These are phyloP conservation scores for Sternarchorhynchus goeldii DNA, from an alignment of 2,797 vertebrate genomes.

Conservation along the genomic window DNA sequence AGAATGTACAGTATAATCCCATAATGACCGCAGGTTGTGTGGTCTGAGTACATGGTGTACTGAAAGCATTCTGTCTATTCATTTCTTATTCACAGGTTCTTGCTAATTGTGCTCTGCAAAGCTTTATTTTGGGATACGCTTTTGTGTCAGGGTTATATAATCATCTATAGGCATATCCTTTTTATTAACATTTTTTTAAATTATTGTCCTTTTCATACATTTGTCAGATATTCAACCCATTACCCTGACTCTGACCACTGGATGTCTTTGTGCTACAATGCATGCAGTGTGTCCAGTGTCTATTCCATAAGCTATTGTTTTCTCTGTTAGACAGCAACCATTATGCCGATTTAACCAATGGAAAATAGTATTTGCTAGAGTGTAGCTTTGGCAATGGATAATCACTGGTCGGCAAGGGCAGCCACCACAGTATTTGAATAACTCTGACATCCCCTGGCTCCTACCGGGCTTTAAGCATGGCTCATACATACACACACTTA, in stretches of 20 bases:
- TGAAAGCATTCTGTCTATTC: neutral
- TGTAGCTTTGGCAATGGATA: no score
- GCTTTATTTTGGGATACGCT: no score
- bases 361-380: no score
- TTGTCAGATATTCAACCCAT: no score
- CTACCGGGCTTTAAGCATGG: neutral
- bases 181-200: no score
- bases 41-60: no score
- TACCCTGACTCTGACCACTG: neutral
- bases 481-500: neutral
- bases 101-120: no score
- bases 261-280: neutral
- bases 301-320: neutral
- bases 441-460: neutral
- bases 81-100: neutral
- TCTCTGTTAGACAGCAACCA: neutral
- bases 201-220: neutral
- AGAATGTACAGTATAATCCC: no score
- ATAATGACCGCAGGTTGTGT: no score
- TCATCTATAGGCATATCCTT: no score
- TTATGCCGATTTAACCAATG: neutral
- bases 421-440: conserved; percentile 8
- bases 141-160: no score
- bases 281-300: neutral
- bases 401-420: neutral